A percentile compares a stretch with the other conserved stretches of the same genome.
Evolutionary conservation across 2,113 vertebrate species (phyloP).

Genomic region (Urocynchramus pylzowi): DNA sequence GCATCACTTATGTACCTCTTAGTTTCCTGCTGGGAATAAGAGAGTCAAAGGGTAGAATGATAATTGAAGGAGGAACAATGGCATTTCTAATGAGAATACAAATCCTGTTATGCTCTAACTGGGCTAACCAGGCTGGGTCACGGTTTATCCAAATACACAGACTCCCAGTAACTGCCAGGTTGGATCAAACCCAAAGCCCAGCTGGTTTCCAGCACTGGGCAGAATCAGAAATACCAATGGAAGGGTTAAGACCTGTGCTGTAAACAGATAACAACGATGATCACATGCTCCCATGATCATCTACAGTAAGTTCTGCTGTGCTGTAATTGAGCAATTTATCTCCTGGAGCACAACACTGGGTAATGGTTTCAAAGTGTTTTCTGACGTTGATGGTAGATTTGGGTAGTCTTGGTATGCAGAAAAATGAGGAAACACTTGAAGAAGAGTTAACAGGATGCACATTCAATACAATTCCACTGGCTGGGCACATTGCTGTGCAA

Average conservation of each 20-base stretch:
- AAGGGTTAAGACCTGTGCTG: background rate
- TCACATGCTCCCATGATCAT: background rate
- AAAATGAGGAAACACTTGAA: background rate
- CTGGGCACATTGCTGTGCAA: background rate
- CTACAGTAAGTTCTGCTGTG: background rate
- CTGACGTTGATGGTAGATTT: background rate
- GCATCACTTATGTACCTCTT: background rate
- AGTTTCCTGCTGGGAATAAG: background rate
- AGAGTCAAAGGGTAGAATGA: background rate
- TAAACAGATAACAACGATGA: background rate
- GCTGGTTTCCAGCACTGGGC: background rate
- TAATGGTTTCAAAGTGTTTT: background rate
- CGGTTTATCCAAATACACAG: background rate
- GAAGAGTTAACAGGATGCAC: background rate
- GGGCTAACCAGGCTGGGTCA: background rate
- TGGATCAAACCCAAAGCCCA: background rate
- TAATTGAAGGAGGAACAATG: background rate
- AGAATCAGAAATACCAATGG: background rate
- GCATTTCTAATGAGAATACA: background rate
- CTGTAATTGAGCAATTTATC: background rate
- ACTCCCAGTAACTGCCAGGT: background rate
- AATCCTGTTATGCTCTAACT: background rate
- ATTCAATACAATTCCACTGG: background rate
- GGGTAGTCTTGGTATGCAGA: background rate
- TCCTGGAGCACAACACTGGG: background rate